Evolutionary conservation across 2,888 invertebrate genomes (phyloP).

Genomic region (Mongoloraphidia duomilia): DNA sequence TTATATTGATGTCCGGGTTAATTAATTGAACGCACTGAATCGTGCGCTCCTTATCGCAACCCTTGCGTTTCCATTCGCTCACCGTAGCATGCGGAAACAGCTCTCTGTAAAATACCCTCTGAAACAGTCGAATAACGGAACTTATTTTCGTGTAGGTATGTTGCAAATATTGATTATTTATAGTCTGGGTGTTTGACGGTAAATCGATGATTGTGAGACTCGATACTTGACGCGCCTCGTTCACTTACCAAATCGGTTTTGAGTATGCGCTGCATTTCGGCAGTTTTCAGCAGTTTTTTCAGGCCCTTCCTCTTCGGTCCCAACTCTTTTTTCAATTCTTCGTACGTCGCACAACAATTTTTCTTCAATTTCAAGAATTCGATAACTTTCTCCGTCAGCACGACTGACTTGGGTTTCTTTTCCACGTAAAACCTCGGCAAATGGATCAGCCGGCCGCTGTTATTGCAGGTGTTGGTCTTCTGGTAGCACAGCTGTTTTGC

Average conservation of each 20-base stretch:
- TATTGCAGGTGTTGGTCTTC: conserved; percentile 29
- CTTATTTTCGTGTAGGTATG: too few relatives aligned
- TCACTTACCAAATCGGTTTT: conserved; percentile 33
- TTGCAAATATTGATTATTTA: too few relatives aligned
- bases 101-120: conserved; percentile 36
- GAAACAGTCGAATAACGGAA: conserved; percentile 11
- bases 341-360: conserved; percentile 34
- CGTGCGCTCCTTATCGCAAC: conserved; percentile 31
- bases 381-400: conserved; percentile 38
- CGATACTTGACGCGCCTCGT: conserved; percentile 7
- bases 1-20: conserved; percentile 38
- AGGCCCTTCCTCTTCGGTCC: conserved; percentile 27
- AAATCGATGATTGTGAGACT: conserved; percentile 4
- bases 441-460: conserved; percentile 39
- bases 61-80: conserved; percentile 37
- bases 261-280: conserved; percentile 36
- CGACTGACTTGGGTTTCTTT: conserved; percentile 36
- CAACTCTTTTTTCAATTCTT: conserved; percentile 33
- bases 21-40: conserved; percentile 38
- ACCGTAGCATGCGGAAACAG: conserved; percentile 40
- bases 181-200: neutral
- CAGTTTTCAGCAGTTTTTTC: conserved; percentile 36
- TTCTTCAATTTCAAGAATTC: conserved; percentile 38
- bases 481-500: conserved; percentile 37
- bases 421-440: conserved; percentile 46